A percentile compares a stretch with the other conserved stretches of the same genome.
These are phyloP conservation scores for Nemopilema nomurai DNA, from an alignment of 30 jellyfish, hydroid and myxozoan genomes.

Conservation along the genomic window DNA sequence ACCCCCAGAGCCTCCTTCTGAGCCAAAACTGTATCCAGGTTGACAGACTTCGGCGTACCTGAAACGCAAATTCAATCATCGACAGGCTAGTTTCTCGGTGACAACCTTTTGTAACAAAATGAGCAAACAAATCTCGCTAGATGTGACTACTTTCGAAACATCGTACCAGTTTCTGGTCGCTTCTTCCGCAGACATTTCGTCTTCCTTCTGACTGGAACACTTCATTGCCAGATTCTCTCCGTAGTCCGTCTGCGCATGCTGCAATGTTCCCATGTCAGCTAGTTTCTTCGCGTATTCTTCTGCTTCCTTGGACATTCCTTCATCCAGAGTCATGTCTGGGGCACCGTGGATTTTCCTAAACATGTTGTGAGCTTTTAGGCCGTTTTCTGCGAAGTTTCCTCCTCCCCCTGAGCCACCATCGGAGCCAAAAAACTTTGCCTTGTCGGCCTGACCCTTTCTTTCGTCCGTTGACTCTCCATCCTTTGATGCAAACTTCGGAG, in stretches of 20 bases:
- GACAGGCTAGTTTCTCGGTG: background rate
- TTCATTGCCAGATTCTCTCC: slow-evolving; percentile 89
- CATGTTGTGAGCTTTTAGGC: slow-evolving; percentile 73
- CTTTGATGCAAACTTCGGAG: too few species aligned
- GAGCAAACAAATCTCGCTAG: background rate
- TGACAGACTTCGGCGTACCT: slow-evolving; percentile 63
- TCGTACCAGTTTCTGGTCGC: slow-evolving; percentile 88
- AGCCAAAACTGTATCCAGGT: slow-evolving; percentile 75
- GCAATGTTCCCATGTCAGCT: slow-evolving; percentile 59
- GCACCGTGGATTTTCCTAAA: slow-evolving; percentile 82
- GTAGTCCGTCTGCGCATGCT: slow-evolving; percentile 52
- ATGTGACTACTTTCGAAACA: too few species aligned
- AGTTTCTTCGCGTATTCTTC: slow-evolving; percentile 83
- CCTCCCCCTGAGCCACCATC: background rate
- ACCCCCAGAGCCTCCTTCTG: slow-evolving; percentile 29
- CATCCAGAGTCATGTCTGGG: slow-evolving; percentile 68
- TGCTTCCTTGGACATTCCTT: slow-evolving; percentile 68
- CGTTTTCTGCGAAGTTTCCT: slow-evolving; percentile 20
- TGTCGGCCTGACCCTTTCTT: background rate
- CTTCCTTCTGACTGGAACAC: slow-evolving; percentile 63
- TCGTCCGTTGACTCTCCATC: too few species aligned
- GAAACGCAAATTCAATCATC: background rate
- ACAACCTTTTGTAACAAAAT: too few species aligned
- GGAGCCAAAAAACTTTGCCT: background rate
- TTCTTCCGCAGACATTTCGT: slow-evolving; percentile 88